These are phyloP conservation scores for Tortrix viridana DNA, from an alignment of 2,888 invertebrate genomes.

Conservation along the genomic window DNA sequence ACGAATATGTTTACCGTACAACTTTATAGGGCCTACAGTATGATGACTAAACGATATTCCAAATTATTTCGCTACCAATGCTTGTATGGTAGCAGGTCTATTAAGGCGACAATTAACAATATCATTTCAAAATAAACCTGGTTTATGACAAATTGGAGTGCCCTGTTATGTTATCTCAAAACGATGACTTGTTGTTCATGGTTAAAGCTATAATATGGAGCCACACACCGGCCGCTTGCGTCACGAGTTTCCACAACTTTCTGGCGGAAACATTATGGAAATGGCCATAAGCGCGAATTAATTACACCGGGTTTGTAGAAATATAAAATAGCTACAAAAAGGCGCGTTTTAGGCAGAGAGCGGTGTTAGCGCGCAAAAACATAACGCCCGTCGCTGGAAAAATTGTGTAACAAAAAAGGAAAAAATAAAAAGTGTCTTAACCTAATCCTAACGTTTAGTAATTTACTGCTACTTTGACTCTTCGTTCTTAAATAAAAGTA, in stretches of 20 bases:
- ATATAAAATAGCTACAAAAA: not conserved
- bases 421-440: not conserved
- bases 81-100: too few species aligned
- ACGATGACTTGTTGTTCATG: conserved; percentile 6
- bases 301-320: conserved; percentile 11
- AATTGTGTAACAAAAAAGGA: not conserved
- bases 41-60: too few species aligned
- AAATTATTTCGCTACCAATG: too few species aligned
- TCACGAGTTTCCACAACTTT: conserved; percentile 12
- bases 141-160: not conserved
- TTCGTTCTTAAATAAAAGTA: too few species aligned
- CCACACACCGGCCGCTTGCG: not conserved
- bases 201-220: not conserved
- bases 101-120: too few species aligned
- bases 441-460: not conserved
- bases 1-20: not conserved
- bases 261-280: conserved; percentile 13
- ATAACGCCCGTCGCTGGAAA: not conserved
- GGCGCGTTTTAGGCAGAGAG: conserved; percentile 1
- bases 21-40: not conserved
- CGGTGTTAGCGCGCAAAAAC: conserved; percentile 13
- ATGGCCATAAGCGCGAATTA: conserved; percentile 21
- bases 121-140: too few species aligned
- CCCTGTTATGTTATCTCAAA: conserved; percentile 8
- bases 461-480: too few species aligned